Evolutionary conservation across 2,888 invertebrate genomes (phyloP).

Genomic region (Asteroscopus sphinx): DNA sequence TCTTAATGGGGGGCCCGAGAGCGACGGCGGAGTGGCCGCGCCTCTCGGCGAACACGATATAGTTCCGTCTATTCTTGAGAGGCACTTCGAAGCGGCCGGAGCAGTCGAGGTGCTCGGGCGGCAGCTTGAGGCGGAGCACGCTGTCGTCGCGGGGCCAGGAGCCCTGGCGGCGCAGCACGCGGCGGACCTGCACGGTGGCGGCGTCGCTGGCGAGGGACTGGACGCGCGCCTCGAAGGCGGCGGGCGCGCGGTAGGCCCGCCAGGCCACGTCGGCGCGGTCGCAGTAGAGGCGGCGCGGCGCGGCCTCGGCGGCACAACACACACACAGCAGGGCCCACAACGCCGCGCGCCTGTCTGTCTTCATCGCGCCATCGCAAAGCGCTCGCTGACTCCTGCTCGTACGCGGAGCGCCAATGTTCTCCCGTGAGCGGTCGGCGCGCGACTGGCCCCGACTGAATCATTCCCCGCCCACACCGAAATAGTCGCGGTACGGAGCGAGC

Average conservation of each 20-base stretch:
- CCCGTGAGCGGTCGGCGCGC: slow-evolving; percentile 85
- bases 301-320: slow-evolving; percentile 73
- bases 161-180: slow-evolving; percentile 81
- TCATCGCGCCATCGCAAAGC: slow-evolving; percentile 88
- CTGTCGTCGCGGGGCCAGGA: slow-evolving; percentile 83
- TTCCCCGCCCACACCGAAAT: slow-evolving; percentile 82
- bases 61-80: slow-evolving; percentile 81
- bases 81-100: slow-evolving; percentile 86
- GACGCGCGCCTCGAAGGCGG: slow-evolving; percentile 87
- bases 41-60: slow-evolving; percentile 87
- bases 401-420: slow-evolving; percentile 64
- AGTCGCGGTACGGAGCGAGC: slow-evolving; percentile 74
- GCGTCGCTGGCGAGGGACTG: slow-evolving; percentile 82
- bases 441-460: slow-evolving; percentile 77
- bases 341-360: slow-evolving; percentile 86
- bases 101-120: slow-evolving; percentile 77
- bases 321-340: slow-evolving; percentile 84
- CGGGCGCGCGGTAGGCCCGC: slow-evolving; percentile 87
- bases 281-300: slow-evolving; percentile 85
- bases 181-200: slow-evolving; percentile 83
- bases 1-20: slow-evolving; percentile 83
- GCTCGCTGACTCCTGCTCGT: slow-evolving; percentile 68
- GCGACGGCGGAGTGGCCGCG: slow-evolving; percentile 84
- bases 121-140: slow-evolving; percentile 78
- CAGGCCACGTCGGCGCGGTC: slow-evolving; percentile 88